Percentiles rank a stretch among this genome's conserved stretches.
These are phyloP conservation scores for Cranoglanis bouderius DNA, from an alignment of 2,113 vertebrate species.

Conservation along the genomic window DNA sequence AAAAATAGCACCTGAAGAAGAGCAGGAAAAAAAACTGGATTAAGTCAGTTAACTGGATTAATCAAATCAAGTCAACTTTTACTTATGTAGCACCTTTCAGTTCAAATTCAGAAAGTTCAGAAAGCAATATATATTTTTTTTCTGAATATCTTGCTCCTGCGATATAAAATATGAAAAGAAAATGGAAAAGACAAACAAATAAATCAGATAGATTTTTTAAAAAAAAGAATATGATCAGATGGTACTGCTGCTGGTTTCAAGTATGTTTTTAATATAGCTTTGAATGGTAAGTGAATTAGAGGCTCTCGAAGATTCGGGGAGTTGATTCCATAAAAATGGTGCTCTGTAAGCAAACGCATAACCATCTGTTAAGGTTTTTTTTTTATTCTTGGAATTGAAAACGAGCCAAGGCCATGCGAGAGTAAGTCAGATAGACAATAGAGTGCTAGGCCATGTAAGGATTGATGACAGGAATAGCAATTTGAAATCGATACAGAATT, in stretches of 20 bases:
- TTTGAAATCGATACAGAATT: slow-evolving; percentile 6
- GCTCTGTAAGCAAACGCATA: not conserved
- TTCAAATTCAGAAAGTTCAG: not conserved
- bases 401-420: not conserved
- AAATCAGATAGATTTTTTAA: not conserved
- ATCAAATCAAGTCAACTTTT: not conserved
- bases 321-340: not conserved
- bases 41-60: no score
- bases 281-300: not conserved
- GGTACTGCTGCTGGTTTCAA: not conserved
- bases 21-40: not conserved
- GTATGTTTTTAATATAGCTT: not conserved
- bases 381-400: not conserved
- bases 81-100: not conserved
- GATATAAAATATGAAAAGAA: not conserved
- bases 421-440: not conserved
- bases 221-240: not conserved
- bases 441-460: not conserved
- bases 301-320: not conserved
- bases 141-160: not conserved
- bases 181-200: not conserved
- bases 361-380: not conserved
- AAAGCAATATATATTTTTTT: not conserved
- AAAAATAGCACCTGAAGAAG: not conserved
- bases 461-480: not conserved